These are phyloP conservation scores for Parapsyche elsis DNA, from an alignment of 1,140 invertebrate species.

Conservation along the genomic window DNA sequence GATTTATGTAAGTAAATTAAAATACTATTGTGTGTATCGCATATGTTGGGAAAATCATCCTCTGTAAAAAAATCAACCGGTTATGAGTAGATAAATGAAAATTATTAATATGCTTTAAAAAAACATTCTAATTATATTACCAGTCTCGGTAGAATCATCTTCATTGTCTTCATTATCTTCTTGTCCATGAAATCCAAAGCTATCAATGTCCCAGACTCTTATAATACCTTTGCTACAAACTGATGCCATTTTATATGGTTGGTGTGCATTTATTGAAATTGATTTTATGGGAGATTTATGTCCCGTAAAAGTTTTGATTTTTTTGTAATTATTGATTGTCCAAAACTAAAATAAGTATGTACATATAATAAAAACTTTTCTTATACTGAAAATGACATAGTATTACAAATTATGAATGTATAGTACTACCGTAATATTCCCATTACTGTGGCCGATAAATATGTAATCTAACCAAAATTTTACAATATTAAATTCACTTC, in stretches of 20 bases:
- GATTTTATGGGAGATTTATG: conserved; percentile 37
- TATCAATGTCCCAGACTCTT: conserved; percentile 43
- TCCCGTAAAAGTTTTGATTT: conserved; percentile 42
- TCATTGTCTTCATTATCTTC: conserved; percentile 17
- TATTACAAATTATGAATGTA: neutral
- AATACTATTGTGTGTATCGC: neutral
- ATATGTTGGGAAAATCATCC: neutral
- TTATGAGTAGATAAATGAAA: neutral
- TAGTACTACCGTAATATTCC: conserved; percentile 41
- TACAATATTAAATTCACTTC: neutral
- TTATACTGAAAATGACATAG: neutral
- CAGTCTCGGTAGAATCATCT: conserved; percentile 36
- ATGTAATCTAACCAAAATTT: conserved; percentile 44
- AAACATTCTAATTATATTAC: conserved; percentile 23
- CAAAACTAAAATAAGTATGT: conserved; percentile 39
- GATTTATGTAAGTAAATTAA: neutral
- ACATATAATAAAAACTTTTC: neutral
- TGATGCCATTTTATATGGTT: conserved; percentile 49
- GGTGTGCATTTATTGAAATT: conserved; percentile 30
- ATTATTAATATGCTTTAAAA: too few species aligned
- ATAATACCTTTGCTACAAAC: conserved; percentile 37
- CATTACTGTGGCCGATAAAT: conserved; percentile 40
- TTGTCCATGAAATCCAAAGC: neutral
- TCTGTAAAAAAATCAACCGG: conserved; percentile 33
- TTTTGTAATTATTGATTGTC: conserved; percentile 35